Base-by-base conservation (phyloP, 2,888 invertebrate genomes). In the Tetramorium bicarinatum region DNA sequence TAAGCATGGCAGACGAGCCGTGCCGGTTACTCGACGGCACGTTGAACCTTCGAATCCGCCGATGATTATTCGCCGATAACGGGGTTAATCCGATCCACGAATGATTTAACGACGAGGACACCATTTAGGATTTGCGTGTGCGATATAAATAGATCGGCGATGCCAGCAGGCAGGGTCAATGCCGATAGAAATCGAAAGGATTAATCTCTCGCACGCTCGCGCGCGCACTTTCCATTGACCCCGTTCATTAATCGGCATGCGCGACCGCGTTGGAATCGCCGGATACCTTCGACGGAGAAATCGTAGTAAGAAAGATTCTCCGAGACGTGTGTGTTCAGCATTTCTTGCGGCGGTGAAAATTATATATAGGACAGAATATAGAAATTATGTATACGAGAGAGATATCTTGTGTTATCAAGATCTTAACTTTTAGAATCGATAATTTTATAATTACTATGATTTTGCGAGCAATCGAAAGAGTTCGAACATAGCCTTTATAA, bases 161-260 rank as follows among this genome's bases (percentile, higher is more conserved):
- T 49, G 47, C 13, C 49, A 44, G 9, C 47, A 59, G 38, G 25
- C 79, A 71, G 21, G 71, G 79, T 80, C 79, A 80, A 80, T 71
- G 79, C n/a, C 79, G 56, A 47, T 71, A 47, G 47, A 79, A 79
- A 79, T 79, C 47, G 71, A 71, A 71, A 59, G 59, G 79, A 80
- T 71, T 49, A 38, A 71, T 80, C 71, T 59, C 52, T 41, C 13
- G 25, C 8, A 38, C n/a, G 25, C 71, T 49, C 71, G 71, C n/a
- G 25, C 71, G 38, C 71, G 71, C 59, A 59, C 47, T 49, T 71
- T 80, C 47, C 38, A 67, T 21, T 44, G 71, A 80, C 71, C 79
- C 11, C 71, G 47, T 49, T 71, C 44, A 18, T 80, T 71, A 59
- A 71, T 71, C 38, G 71, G 18, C 25, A 6, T 47, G 41, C 61